Evolutionary conservation across 2,113 vertebrate species (phyloP), one percentile per base, ranked within the genome.

Genomic region (Sporophila hypoxantha): DNA sequence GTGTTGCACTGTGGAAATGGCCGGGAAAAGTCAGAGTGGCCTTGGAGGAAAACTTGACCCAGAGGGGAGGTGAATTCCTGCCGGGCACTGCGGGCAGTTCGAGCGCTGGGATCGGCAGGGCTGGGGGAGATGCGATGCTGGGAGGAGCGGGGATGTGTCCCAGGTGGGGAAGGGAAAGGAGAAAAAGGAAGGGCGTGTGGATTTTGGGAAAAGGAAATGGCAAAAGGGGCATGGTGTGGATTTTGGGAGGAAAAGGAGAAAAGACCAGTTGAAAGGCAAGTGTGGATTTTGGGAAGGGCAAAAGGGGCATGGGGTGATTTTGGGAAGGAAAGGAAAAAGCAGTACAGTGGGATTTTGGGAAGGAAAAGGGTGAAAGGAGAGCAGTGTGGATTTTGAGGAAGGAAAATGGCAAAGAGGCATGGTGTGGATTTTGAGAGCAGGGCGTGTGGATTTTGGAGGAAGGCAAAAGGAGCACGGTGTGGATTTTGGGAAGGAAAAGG

Each of bases 1-100:
- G 94, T 97, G 85, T 96, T 96, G 96, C 50, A 91, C 92, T 49
- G 75, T 3, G 74, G 49, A 94, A 94, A 1, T 0, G 44, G n/a
- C 17, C 21, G 78, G 14, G 8, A 60, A 44, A 37, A 82, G 39
- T 16, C 73, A 6, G 16, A 14, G 1, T 4, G 64, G 80, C 60
- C 76, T 85, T 81, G 85, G 50, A 82, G 82, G 76, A 47, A 85
- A 88, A 92, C 83, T 85, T 89, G 88, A 91, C 79, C 76, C 67
- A 14, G 73, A 21, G 29, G 39, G 30, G 53, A 71, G 50, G 55
- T 44, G 6, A 18, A 73, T 30, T 47, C 30, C 1, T 25, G 12
- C 3, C 1, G 77, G 77, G 67, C 66, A 2, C 26, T 8, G 6
- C 4, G 14, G 90, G 14, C 27, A 23, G 19, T 3, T 62, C 1